Base-by-base conservation (phyloP, 2,888 invertebrate species). In the Gisinianus flammeolus region DNA sequence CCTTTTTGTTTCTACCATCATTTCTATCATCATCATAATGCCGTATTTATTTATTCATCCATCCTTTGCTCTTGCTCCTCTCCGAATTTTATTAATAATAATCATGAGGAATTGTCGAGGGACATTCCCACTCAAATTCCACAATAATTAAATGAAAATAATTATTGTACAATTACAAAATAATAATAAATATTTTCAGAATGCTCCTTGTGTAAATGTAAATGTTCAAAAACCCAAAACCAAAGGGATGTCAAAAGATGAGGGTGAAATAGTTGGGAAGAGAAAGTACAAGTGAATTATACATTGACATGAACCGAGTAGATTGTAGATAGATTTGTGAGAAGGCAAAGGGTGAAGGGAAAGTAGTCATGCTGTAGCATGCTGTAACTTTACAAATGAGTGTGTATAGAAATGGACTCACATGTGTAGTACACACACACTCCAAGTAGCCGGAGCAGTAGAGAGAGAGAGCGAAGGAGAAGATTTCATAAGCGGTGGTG, bases 401-500 rank as follows among this genome's bases (percentile, higher is more conserved):
- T 26, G 24, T 62, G 62, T 62, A 26, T 62, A 28, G 58, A n/a
- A 24, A 58, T 28, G 62, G 62, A 62, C 62, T 26, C 26, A 8
- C 26, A 62, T 28, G 44, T 44, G 19, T 44, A 44, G 44, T 44
- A 44, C 3, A 19, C 19, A 44, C 31, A 31, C 33, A 33, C 56
- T 12, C 19, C 26, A n/a, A 33, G 16, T 35, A 68, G 19, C 33
- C 5, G 26, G 33, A 68, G n/a, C 31, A 33, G 33, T 22, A 28
- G 16, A 71, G 56, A n/a, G 22, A 28, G 31, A 30, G 31, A 56
- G 58, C 26, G 56, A 56, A 30, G 72, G 54, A 74, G 75, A 54
- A 79, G 76, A 78, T 79, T 81, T 81, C 79, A 79, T 79, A 81
- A 81, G 79, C 77, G 77, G 75, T 62, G 71, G 77, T 80, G 81